Base-by-base conservation (phyloP, 1,140 invertebrate species). In the Maniola jurtina region DNA sequence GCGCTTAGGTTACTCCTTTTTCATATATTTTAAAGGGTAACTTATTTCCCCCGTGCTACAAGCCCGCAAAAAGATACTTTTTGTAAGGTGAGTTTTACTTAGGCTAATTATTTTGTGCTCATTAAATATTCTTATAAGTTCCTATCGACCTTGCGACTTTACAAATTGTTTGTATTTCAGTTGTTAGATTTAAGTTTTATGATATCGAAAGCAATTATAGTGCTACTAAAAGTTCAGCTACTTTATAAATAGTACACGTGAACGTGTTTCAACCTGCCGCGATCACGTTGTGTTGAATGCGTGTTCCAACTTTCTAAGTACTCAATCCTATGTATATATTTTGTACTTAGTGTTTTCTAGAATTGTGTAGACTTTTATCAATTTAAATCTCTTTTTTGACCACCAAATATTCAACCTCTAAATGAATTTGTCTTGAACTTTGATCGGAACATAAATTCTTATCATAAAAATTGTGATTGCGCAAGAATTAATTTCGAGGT, bases 21-120 rank as follows among this genome's bases (percentile, higher is more conserved):
- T 77, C 69, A 76, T 76, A 69, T 58, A 64, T 76, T 79, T 75
- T 72, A 76, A 79, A 81, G 76, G 73, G 79, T 76, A 74, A 76
- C 73, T 76, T 67, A 45, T 35, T 38, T 58, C 38, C 68, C 68
- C 64, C 68, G 60, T 61, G 35, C 64, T 63, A 58, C 56, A 70
- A 63, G 68, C 35, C 62, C 64, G 74, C 66, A 75, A 73, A 70
- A 35, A 68, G 66, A 63, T 34, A 52, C 48, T 72, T 72, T 67
- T 76, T 75, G 64, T 75, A 63, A 71, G 79, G 77, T 81, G 45
- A 77, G 77, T 77, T 47, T 3, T 10, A 6, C 25, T 25, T 8
- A 42, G 13, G 13, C 35, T 35, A 35, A 56, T 25, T 56, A 52
- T 1, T 6, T 33, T 25, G 15, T 52, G 16, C 9, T 14, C 14